Evolutionary conservation across 2,797 vertebrate species (phyloP).

Genomic region (Borostomias antarcticus): DNA sequence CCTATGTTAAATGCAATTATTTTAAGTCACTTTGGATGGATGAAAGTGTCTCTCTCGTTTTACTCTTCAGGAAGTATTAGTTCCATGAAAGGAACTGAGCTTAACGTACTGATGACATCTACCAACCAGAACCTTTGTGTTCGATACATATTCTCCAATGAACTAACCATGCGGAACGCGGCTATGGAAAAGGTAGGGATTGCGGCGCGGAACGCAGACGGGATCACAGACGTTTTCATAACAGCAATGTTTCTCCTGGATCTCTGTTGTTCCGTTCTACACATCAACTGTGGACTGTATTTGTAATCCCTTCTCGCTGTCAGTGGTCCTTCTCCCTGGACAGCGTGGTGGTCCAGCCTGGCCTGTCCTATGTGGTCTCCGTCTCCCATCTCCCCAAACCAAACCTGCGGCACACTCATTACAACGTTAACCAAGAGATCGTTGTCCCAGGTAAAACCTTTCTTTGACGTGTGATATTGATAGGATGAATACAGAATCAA

Average conservation of each 20-base stretch:
- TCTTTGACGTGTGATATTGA: background rate
- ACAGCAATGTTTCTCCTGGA: background rate
- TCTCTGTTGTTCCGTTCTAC: background rate
- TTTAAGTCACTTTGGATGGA: no score
- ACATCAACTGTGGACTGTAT: background rate
- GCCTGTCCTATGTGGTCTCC: constrained; percentile 59
- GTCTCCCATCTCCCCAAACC: constrained; percentile 76
- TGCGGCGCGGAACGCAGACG: background rate
- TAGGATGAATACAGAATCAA: no score
- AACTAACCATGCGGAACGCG: constrained; percentile 50
- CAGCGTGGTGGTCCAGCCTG: constrained; percentile 68
- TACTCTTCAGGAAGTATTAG: constrained; percentile 62
- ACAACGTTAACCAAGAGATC: constrained; percentile 45
- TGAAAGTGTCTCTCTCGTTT: constrained; percentile 4
- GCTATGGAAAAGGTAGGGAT: constrained; percentile 55
- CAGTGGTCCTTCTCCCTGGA: constrained; percentile 74
- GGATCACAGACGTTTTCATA: no score
- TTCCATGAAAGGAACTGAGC: constrained; percentile 63
- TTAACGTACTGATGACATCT: constrained; percentile 54
- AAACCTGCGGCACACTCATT: constrained; percentile 52
- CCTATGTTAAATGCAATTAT: no score
- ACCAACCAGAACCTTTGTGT: constrained; percentile 70
- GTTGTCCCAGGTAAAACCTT: constrained; percentile 55
- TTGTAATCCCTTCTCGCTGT: constrained; percentile 3
- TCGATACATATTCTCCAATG: constrained; percentile 57